Evolutionary conservation across 2,113 vertebrate species (phyloP), one percentile per base, ranked within the genome.

Genomic region (Prolemur simus): DNA sequence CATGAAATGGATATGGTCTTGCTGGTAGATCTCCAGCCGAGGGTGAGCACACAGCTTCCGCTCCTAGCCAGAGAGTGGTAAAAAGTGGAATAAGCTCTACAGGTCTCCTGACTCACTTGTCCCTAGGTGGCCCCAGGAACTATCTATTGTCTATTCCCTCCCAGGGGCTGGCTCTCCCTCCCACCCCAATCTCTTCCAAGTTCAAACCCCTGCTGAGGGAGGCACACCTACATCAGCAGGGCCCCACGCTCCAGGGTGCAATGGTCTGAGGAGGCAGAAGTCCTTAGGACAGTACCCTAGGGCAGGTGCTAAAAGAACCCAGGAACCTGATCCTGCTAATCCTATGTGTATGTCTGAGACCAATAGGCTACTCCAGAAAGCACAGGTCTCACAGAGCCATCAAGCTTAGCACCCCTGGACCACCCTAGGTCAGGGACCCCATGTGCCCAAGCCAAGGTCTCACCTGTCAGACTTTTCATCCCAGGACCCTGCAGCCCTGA

Each of bases 41-140:
- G 99, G 99, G 95, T 99, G 99, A n/a, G 99, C 99, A 47, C 99
- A 99, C 15, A 99, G 98, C 97, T 99, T 99, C 97, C 99, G 99
- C 94, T 99, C 99, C 99, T 99, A 88, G 96, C 29, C 18, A 56
- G 97, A 96, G 21, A 97, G 39, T 98, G 52, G 32, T 10, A 58
- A 93, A 87, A 91, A 39, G 89, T 34, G 1, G 80, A 60, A n/a
- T 96, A 42, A 97, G 34, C 21, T 13, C n/a, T 37, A 10, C 0
- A 13, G 21, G 54, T 39, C 14, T 64, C 80, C 94, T 52, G 23
- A 80, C 76, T 45, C 37, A 64, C 87, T 37, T 25, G 73, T 56
- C 21, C 73, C 90, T 37, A 14, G 15, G 91, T 82, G 64, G 45
- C 52, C 77, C 87, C 71, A 66, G 42, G 15, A 91, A 76, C 39